These are phyloP conservation scores for Mastomys natalensis DNA, from an alignment of 2,113 vertebrate species.

Conservation along the genomic window DNA sequence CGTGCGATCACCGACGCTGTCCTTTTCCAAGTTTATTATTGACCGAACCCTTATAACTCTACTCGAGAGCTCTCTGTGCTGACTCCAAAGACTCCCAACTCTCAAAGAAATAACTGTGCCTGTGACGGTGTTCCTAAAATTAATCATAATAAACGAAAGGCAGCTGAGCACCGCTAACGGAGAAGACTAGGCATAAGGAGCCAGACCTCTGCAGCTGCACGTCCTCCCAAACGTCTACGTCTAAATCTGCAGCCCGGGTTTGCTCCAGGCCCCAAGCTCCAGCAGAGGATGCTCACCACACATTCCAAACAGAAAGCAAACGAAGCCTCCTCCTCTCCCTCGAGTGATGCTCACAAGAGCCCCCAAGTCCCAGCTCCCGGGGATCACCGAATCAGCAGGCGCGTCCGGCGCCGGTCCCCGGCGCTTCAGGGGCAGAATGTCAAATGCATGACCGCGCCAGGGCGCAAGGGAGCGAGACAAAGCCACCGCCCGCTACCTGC, in stretches of 20 bases:
- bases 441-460: conserved; percentile 58
- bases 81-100: conserved; percentile 56
- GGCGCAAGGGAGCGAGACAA: conserved; percentile 62
- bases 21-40: conserved; percentile 51
- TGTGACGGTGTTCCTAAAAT: conserved; percentile 11
- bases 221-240: conserved; percentile 66
- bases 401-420: neutral
- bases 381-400: neutral
- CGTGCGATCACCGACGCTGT: neutral
- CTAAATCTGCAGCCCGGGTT: conserved; percentile 68
- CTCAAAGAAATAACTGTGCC: conserved; percentile 17
- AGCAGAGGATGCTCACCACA: conserved; percentile 17
- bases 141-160: neutral
- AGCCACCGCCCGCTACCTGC: conserved; percentile 40
- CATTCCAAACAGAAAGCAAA: neutral
- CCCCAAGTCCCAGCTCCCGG: conserved; percentile 19
- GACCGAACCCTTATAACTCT: conserved; percentile 25
- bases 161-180: neutral
- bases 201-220: conserved; percentile 70
- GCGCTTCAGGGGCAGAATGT: conserved; percentile 43
- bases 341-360: conserved; percentile 30
- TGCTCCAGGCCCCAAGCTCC: conserved; percentile 65
- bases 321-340: neutral
- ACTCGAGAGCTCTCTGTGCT: conserved; percentile 8
- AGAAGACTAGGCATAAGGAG: neutral